A percentile compares a stretch with the other conserved stretches of the same genome.
phyloP scores from a whole-genome alignment of 2,113 vertebrate genomes.

The Mustela lutreola region DNA sequence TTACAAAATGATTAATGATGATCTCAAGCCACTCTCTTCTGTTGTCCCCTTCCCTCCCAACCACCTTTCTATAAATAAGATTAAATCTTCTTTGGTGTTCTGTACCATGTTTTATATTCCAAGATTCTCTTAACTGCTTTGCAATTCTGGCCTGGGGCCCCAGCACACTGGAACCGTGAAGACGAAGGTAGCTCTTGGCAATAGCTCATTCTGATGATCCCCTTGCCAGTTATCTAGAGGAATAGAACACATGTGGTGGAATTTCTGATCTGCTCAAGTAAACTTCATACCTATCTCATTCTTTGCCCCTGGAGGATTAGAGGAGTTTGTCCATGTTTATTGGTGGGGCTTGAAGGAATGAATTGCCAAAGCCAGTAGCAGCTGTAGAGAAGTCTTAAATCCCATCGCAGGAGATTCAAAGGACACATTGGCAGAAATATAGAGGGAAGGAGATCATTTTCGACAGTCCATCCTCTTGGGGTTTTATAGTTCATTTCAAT shows the following conservation, averaged over 20 bases:
- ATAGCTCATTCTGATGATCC: slow-evolving; percentile 86
- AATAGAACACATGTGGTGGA: slow-evolving; percentile 73
- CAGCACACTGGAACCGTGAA: slow-evolving; percentile 75
- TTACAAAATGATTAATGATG: slow-evolving; percentile 75
- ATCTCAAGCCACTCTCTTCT: slow-evolving; percentile 75
- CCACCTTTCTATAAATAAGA: slow-evolving; percentile 86
- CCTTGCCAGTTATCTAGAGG: slow-evolving; percentile 85
- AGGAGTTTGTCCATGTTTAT: background rate
- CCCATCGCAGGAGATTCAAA: background rate
- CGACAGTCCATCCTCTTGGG: background rate
- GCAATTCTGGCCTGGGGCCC: slow-evolving; percentile 86
- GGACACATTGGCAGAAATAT: background rate
- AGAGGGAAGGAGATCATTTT: background rate
- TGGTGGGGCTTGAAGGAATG: background rate
- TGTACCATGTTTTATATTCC: slow-evolving; percentile 83
- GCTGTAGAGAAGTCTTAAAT: background rate
- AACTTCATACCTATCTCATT: background rate
- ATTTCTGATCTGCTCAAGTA: slow-evolving; percentile 62
- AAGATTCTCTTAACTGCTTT: slow-evolving; percentile 86
- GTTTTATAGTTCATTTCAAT: background rate
- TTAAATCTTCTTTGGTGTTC: slow-evolving; percentile 85
- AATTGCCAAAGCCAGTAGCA: background rate
- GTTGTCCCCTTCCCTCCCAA: slow-evolving; percentile 46
- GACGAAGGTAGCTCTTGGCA: slow-evolving; percentile 80
- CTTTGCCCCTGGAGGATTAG: background rate